Base-by-base conservation (phyloP, 2,113 vertebrate genomes). In the Erythrocercus mccallii region DNA sequence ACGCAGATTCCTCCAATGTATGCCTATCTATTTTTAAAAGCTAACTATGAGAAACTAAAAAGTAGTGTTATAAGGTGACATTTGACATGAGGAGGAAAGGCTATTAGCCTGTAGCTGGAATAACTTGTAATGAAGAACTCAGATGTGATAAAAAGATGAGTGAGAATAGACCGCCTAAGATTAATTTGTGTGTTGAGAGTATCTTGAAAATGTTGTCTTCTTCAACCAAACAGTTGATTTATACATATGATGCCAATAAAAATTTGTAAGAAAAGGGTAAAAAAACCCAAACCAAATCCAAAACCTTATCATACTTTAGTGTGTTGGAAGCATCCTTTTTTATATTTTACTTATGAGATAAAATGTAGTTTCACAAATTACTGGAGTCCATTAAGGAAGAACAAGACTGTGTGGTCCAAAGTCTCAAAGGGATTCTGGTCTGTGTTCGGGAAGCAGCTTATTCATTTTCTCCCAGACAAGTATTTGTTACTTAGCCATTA, bases 351-450 rank as follows among this genome's bases (percentile, higher is more conserved):
- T 90, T 90, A 28, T 6, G 54, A 95, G 85, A 95, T 90, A 95
- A 95, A 95, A 93, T 44, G 42, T n/a, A 94, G 79, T 91, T 95
- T 86, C 81, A 93, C 56, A 88, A 70, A 90, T 95, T 95, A 86
- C 87, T 95, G 42, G 38, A 86, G 81, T 88, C 71, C 60, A 74
- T 94, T 95, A 94, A 85, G 42, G 74, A 95, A 77, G 81, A 88
- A 44, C 37, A 85, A 65, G 79, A 66, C 68, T 96, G 90, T 95
- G 94, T 96, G 95, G 95, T 95, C 90, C 54, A 80, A 83, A 95
- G 56, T 90, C 93, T 96, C 94, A 73, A 84, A 87, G 77, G 94
- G 44, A 92, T 96, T 92, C 92, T 96, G 81, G 66, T 94, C 95
- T 94, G 45, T 94, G 64, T 94, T 96, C 8, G 20, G 54, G 74